These are phyloP conservation scores for Apotomis betuletana DNA, from an alignment of 2,888 invertebrate genomes.

Conservation along the genomic window DNA sequence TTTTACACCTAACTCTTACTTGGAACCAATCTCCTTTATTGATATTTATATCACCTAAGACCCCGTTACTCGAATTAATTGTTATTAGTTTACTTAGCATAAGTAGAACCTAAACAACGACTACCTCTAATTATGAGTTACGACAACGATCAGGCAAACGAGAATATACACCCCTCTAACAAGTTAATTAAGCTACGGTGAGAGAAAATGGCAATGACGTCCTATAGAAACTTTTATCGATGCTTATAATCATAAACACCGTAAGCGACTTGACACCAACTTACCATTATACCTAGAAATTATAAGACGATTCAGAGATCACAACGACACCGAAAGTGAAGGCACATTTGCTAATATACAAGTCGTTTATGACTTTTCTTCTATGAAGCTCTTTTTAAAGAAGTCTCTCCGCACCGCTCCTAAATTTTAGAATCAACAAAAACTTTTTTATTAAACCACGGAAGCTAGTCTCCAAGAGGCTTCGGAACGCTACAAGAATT, in stretches of 20 bases:
- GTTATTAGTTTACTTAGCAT: constrained; percentile 40
- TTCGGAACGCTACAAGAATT: neutral
- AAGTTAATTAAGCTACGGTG: constrained; percentile 33
- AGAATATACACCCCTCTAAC: constrained; percentile 27
- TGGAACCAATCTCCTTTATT: constrained; percentile 26
- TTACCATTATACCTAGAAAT: too few relatives aligned
- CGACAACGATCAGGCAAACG: constrained; percentile 25
- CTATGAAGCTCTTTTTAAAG: neutral
- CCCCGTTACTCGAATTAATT: constrained; percentile 25
- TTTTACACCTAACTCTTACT: neutral
- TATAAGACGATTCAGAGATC: too few relatives aligned
- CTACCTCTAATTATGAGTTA: constrained; percentile 34
- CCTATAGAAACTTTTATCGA: neutral
- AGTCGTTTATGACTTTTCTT: neutral
- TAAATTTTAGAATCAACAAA: neutral
- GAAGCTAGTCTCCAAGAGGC: constrained; percentile 1
- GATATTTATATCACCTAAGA: constrained; percentile 30
- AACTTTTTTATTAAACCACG: neutral
- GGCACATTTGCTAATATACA: too few relatives aligned
- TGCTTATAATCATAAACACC: neutral
- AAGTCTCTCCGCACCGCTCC: neutral
- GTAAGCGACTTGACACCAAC: too few relatives aligned
- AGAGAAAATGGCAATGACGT: constrained; percentile 4
- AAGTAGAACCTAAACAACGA: constrained; percentile 35
- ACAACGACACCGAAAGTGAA: too few relatives aligned